A percentile compares a stretch with the other conserved stretches of the same genome.
Conservation (phyloP, 2,113 vertebrate genomes). For the Larimichthys polyactis region DNA sequence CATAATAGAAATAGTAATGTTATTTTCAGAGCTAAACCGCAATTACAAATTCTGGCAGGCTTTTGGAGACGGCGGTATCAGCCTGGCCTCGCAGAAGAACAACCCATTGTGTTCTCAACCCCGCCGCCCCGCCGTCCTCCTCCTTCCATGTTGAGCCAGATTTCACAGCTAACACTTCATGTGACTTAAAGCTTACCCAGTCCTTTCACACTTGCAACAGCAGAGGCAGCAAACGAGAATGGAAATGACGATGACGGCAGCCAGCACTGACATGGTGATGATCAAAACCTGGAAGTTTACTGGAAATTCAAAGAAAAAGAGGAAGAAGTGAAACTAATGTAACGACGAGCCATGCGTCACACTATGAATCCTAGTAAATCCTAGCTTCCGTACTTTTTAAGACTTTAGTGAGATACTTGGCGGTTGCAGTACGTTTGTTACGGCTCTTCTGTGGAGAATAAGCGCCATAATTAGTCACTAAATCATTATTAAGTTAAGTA, state of each 20-base stretch:
- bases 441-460: background rate
- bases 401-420: background rate
- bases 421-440: no score
- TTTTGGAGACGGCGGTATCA: conserved; percentile 77
- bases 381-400: no score
- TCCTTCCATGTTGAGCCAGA: conserved; percentile 39
- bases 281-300: conserved; percentile 97
- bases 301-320: conserved; percentile 59
- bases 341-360: background rate
- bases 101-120: conserved; percentile 62
- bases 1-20: conserved; percentile 4
- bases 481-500: background rate
- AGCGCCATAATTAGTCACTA: background rate
- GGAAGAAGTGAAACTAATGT: background rate
- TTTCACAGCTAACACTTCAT: conserved; percentile 42
- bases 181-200: conserved; percentile 79
- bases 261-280: conserved; percentile 89
- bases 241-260: conserved; percentile 84
- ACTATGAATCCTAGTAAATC: background rate
- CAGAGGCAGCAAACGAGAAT: conserved; percentile 88
- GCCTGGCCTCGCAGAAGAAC: conserved; percentile 61
- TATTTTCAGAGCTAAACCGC: conserved; percentile 40
- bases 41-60: conserved; percentile 56
- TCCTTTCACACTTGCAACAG: conserved; percentile 86
- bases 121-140: background rate